Base-by-base conservation (phyloP, 2,113 vertebrate genomes). In the Bubo bubo region DNA sequence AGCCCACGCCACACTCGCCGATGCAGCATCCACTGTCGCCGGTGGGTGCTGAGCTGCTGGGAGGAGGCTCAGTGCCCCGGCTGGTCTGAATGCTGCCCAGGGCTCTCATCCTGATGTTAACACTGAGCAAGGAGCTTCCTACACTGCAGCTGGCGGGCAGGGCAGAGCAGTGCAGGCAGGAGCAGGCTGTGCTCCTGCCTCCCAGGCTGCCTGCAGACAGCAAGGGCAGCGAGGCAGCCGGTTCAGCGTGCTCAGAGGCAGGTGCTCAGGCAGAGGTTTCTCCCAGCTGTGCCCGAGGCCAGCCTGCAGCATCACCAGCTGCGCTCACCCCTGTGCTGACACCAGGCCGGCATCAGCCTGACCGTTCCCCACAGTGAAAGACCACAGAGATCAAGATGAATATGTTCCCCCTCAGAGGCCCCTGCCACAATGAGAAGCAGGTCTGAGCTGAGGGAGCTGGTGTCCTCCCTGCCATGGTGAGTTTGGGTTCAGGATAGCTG, bases 1-100 rank as follows among this genome's bases (percentile, higher is more conserved):
- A 88, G 62, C 49, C 62, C 8, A 0, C 3, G 1, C 13, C 0
- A 4, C 39, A 34, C 30, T 55, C 1, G 1, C 4, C 2, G 0
- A 19, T 12, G n/a, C 45, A 27, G 45, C 64, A 16, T 8, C 80
- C 60, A 7, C 21, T 8, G 3, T 16, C 4, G 1, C 35, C 1
- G 1, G 9, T 21, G 60, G 10, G 14, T 32, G 32, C 49, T 8
- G 32, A 86, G 67, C 32, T n/a, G 21, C 70, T n/a, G 47, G 53
- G 35, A 45, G 41, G 47, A 50, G 32, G 17, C 32, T 66, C 35
- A 23, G 39, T 41, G 18, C 19, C 45, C 34, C 1, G 1, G 6
- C 15, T 30, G 49, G 16, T 8, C 71, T 35, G 47, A 12, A 9
- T 79, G 47, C 17, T 60, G 52, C 37, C 49, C 32, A 15, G 49